These are phyloP conservation scores for Phortica variegata DNA, from an alignment of 1,140 invertebrate genomes.

Conservation along the genomic window DNA sequence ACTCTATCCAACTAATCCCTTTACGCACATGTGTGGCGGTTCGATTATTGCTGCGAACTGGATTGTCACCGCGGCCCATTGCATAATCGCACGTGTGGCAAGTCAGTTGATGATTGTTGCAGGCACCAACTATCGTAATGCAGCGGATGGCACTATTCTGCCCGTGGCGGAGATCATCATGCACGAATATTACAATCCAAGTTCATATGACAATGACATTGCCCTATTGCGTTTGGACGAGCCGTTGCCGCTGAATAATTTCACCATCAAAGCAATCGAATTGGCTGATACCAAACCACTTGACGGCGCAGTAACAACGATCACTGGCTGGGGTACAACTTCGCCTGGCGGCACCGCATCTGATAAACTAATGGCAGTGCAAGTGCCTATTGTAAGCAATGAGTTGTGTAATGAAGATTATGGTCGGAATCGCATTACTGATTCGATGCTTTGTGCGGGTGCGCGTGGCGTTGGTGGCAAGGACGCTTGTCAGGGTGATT, in stretches of 20 bases:
- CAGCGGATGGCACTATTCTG: slow-evolving; percentile 35
- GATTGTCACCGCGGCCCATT: slow-evolving; percentile 50
- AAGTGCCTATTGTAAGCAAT: slow-evolving; percentile 39
- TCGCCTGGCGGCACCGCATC: slow-evolving; percentile 21
- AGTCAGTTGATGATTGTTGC: slow-evolving; percentile 42
- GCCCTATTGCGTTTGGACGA: slow-evolving; percentile 34
- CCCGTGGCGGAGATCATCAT: slow-evolving; percentile 42
- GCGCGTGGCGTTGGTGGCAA: slow-evolving; percentile 49
- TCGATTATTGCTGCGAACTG: slow-evolving; percentile 55
- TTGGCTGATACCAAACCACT: slow-evolving; percentile 29
- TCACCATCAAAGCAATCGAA: slow-evolving; percentile 33
- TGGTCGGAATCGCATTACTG: slow-evolving; percentile 44
- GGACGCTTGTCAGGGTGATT: slow-evolving; percentile 61
- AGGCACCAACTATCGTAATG: slow-evolving; percentile 29
- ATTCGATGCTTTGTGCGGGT: slow-evolving; percentile 63
- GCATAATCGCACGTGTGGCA: slow-evolving; percentile 29
- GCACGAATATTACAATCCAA: slow-evolving; percentile 42
- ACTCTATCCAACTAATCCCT: slow-evolving; percentile 17
- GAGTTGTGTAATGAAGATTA: slow-evolving; percentile 33
- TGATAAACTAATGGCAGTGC: slow-evolving; percentile 31
- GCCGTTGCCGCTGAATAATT: slow-evolving; percentile 43
- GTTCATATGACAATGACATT: slow-evolving; percentile 44
- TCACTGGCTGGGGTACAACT: slow-evolving; percentile 57
- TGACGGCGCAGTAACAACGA: slow-evolving; percentile 28
- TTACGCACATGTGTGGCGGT: slow-evolving; percentile 60